Conservation (phyloP, 2,797 vertebrate species). For the Alosa sapidissima region DNA sequence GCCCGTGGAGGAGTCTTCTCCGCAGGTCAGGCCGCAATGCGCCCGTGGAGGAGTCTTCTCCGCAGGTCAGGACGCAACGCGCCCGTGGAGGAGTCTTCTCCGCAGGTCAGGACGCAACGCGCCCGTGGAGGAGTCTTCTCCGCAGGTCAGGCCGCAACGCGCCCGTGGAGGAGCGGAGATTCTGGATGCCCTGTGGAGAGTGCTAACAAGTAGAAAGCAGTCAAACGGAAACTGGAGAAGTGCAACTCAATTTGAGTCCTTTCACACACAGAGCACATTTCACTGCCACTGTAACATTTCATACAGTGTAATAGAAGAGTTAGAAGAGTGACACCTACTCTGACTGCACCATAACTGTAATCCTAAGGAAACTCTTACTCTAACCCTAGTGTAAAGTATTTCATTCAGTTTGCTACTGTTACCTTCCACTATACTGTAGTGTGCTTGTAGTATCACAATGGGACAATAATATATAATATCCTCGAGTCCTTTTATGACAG, state of each 20-base stretch:
- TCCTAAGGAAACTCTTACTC: neutral
- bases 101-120: too few relatives aligned
- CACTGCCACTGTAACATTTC: neutral
- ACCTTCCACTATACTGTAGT: too few relatives aligned
- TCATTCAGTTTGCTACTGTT: too few relatives aligned
- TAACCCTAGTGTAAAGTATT: neutral
- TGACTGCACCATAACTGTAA: too few relatives aligned
- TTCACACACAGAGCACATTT: neutral
- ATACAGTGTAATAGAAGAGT: neutral
- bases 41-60: too few relatives aligned
- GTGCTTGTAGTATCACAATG: too few relatives aligned
- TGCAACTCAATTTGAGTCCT: neutral
- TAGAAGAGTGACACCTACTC: neutral
- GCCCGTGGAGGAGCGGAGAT: neutral
- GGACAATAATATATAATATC: neutral
- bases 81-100: too few relatives aligned
- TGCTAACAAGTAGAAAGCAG: neutral
- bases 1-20: too few relatives aligned
- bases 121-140: too few relatives aligned
- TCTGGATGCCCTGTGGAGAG: neutral
- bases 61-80: too few relatives aligned
- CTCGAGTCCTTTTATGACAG: neutral
- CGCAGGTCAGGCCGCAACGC: too few relatives aligned
- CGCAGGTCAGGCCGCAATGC: too few relatives aligned
- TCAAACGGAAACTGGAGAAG: neutral